A percentile compares a stretch with the other conserved stretches of the same genome.
phyloP scores from a whole-genome alignment of 2,113 vertebrate genomes.

The Antennarius striatus region DNA sequence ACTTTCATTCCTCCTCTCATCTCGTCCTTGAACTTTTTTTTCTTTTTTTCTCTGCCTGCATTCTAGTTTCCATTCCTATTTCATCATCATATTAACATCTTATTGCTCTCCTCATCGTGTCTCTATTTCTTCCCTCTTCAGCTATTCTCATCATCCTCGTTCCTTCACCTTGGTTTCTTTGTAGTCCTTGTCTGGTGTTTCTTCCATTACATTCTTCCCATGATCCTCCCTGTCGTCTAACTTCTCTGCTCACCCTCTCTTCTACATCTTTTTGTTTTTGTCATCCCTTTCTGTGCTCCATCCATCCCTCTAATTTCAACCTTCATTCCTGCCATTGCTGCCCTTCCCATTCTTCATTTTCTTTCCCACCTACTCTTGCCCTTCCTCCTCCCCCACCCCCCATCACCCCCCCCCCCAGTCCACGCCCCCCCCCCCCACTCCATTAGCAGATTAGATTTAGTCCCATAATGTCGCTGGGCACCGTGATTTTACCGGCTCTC shows the following conservation, averaged over 20 bases:
- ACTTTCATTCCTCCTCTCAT: conserved; percentile 24
- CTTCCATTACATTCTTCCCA: not conserved
- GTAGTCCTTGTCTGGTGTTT: not conserved
- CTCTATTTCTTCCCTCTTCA: not conserved
- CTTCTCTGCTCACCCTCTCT: not conserved
- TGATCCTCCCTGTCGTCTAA: not conserved
- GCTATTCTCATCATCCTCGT: not conserved
- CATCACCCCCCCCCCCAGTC: conserved; percentile 18
- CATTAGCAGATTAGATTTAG: conserved; percentile 81
- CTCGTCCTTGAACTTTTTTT: conserved; percentile 28
- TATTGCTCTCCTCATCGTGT: not conserved
- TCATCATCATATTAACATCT: not conserved
- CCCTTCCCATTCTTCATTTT: conserved; percentile 42
- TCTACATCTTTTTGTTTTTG: not conserved
- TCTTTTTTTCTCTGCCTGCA: too few relatives aligned
- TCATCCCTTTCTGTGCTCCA: conserved; percentile 25
- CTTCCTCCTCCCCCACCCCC: conserved; percentile 8
- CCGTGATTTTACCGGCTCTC: conserved; percentile 72
- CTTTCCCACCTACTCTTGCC: conserved; percentile 18
- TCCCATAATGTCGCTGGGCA: conserved; percentile 73
- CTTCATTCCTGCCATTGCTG: conserved; percentile 19
- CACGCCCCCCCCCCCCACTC: conserved; percentile 49
- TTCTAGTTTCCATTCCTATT: not conserved
- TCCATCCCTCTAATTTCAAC: conserved; percentile 23
- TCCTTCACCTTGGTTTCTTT: not conserved